Base-by-base conservation (phyloP, 1,140 invertebrate genomes). In the Lepidotrigona ventralis region DNA sequence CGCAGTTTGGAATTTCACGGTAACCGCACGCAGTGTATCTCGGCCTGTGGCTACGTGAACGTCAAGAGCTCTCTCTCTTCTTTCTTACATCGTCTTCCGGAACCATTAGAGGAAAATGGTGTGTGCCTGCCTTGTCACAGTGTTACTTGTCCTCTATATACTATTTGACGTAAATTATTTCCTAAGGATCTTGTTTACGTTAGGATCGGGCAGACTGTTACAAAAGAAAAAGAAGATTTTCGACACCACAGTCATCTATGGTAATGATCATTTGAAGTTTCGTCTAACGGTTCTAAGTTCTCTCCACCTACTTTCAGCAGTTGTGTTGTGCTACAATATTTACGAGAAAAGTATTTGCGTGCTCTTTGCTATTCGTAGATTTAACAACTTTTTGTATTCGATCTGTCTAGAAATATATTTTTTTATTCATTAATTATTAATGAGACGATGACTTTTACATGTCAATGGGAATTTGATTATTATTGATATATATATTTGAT, bases 81-180 rank as follows among this genome's bases (percentile, higher is more conserved):
- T 33, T 60, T 14, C 23, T 15, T 14, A 21, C 17, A 29, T 23
- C 46, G 23, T 23, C 19, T 53, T 76, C 33, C 26, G 63, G 54
- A 60, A 68, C 9, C 23, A 53, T n/a, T 12, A 19, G 9, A 58
- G 8, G 71, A 60, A 54, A 51, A 94, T 94, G 94, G 76, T 93
- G 29, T 94, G 92, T 58, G 86, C 88, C 3, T 93, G 92, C 64
- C 90, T 90, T 21, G 84, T 94, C 39, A 86, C 90, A 26, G 83
- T 95, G n/a, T 87, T 96, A 69, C 93, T 95, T 14, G 92, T 97
- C n/a, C 92, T 96, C 17, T 97, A 97, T 88, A 92, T 97, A 23
- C 94, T 97, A 58, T 96, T 96, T 91, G 97, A 98, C 93, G 96
- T 97, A 0, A 96, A 97, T 92, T 97, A 97, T 89, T 97, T 97